Evolutionary conservation across 2,113 vertebrate genomes (phyloP), one percentile per base, ranked within the genome.

Genomic region (Petrocephalus microphthalmus): DNA sequence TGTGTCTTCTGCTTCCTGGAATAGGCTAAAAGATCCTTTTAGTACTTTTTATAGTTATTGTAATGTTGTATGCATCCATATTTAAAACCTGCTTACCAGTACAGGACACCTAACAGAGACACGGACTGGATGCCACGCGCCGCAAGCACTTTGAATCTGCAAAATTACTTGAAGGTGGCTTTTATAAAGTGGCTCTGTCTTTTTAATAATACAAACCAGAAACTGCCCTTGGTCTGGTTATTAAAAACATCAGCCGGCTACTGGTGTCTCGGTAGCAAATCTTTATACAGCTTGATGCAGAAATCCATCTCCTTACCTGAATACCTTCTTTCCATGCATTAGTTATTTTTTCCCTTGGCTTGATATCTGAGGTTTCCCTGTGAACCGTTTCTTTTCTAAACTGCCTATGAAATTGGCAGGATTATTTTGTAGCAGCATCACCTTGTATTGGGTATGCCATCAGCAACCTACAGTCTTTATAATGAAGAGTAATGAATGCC

Each of bases 161-260:
- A 42, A 5, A 84, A 85, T 86, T 25, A 89, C 57, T 25, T 53
- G 25, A 87, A 37, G 51, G 51, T 25, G 53, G 54, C 15, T 82
- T 82, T 82, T 25, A 33, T n/a, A 11, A 15, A 64, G n/a, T 49
- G 53, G 88, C 20, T 47, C 51, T 47, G 57, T 11, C 20, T 25
- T 87, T 83, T 20, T 49, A 74, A n/a, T 87, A 87, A 89, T 87
- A n/a, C 49, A 82, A 89, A 25, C 52, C 88, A 89, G 85, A 82
- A 51, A 10, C 42, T 15, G 22, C 13, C 19, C 88, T 53, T 74
- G 60, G 74, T 89, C 67, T 71, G 83, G 64, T 64, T 86, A 25
- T 89, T 89, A 64, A 71, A 86, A 20, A 74, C 84, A 51, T 87
- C 85, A 82, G 45, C 87, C 67, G 49, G 45, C 53, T 64, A 83